Conservation (phyloP, 2,113 vertebrate species). For the Sinocyclocheilus anshuiensis region DNA sequence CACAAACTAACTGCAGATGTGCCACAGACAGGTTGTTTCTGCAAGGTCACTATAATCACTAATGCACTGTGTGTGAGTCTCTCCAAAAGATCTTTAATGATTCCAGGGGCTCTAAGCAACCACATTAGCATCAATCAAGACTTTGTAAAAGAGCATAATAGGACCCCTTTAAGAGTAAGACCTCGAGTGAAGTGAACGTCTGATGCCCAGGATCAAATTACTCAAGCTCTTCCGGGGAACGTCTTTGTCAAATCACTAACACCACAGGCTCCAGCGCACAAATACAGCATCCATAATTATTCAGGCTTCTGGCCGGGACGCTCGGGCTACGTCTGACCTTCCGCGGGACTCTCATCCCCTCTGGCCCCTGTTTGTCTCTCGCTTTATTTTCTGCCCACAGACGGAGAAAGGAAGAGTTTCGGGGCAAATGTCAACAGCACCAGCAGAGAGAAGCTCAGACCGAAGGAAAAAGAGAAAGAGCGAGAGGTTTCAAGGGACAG, state of each 20-base stretch:
- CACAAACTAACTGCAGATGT: neutral
- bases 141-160: too few relatives aligned
- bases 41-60: neutral
- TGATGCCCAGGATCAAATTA: slow-evolving; percentile 37
- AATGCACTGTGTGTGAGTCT: neutral
- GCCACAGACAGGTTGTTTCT: neutral
- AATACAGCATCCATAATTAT: slow-evolving; percentile 50
- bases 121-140: neutral
- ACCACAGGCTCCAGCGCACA: neutral
- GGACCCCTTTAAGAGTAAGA: too few relatives aligned
- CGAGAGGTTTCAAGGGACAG: neutral
- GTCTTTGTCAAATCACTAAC: neutral
- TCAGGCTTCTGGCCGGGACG: slow-evolving; percentile 47
- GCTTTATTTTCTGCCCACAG: neutral
- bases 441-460: neutral
- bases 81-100: neutral
- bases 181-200: too few relatives aligned
- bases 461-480: neutral
- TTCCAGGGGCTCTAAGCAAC: neutral
- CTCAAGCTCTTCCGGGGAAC: neutral
- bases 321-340: slow-evolving; percentile 72
- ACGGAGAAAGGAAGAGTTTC: slow-evolving; percentile 5
- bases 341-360: slow-evolving; percentile 62
- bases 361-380: slow-evolving; percentile 53
- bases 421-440: slow-evolving; percentile 59